phyloP scores from a whole-genome alignment of 2,113 vertebrate genomes.

The Pseudopipra pipra region DNA sequence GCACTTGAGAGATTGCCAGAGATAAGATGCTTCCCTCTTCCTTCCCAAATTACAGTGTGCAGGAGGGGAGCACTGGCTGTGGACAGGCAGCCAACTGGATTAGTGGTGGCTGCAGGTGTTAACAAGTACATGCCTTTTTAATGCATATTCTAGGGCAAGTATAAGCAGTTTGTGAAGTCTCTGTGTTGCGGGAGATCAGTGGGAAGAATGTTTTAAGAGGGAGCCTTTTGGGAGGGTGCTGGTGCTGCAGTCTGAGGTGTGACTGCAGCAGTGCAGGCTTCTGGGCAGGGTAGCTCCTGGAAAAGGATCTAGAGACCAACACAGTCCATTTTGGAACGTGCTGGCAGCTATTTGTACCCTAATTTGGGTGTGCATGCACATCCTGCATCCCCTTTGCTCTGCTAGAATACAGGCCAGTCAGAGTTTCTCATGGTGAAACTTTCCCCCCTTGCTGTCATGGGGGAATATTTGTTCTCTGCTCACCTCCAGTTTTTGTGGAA shows the following conservation, averaged over 20 bases:
- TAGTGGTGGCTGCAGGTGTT: slow-evolving; percentile 21
- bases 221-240: neutral
- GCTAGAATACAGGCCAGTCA: neutral
- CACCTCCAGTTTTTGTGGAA: neutral
- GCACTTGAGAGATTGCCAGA: slow-evolving; percentile 60
- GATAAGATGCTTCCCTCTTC: slow-evolving; percentile 50
- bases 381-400: neutral
- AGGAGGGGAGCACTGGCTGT: neutral
- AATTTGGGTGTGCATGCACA: neutral
- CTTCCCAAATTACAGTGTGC: neutral
- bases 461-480: neutral
- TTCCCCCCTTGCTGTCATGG: neutral
- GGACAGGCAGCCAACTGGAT: neutral
- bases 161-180: neutral
- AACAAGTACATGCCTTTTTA: neutral
- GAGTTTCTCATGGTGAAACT: neutral
- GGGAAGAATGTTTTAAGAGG: neutral
- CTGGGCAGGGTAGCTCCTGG: neutral
- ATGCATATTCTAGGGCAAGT: neutral
- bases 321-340: neutral
- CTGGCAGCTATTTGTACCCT: neutral
- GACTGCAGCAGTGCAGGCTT: neutral
- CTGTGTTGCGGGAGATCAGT: neutral
- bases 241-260: neutral
- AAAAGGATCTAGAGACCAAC: neutral